Conservation (phyloP, 2,888 invertebrate genomes). For the Bhutanitis thaidina region DNA sequence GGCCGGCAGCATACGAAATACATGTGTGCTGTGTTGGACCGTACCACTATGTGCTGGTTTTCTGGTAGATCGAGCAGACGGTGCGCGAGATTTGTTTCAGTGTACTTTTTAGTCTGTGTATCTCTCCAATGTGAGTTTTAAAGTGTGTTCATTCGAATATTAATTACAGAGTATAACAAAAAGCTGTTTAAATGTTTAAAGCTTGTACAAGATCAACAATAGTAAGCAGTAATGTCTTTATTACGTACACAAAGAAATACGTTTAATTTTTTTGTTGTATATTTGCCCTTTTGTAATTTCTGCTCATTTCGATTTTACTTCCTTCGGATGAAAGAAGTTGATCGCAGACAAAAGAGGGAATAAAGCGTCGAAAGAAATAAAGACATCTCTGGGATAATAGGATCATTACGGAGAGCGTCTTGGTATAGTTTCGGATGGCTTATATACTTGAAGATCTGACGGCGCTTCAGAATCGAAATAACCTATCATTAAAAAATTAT, state of each 20-base stretch:
- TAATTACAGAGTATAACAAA: not conserved
- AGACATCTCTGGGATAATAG: slow-evolving; percentile 21
- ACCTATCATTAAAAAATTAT: not conserved
- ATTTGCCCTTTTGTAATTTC: slow-evolving; percentile 23
- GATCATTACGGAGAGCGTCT: slow-evolving; percentile 18
- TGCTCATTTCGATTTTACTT: slow-evolving; percentile 25
- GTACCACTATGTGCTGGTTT: no score
- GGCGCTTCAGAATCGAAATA: not conserved
- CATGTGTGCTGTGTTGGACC: no score
- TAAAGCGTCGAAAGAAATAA: slow-evolving; percentile 24
- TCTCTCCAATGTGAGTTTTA: no score
- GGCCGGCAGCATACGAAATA: no score
- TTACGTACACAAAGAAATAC: slow-evolving; percentile 24
- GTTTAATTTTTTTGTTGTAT: slow-evolving; percentile 20
- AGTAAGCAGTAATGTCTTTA: slow-evolving; percentile 16
- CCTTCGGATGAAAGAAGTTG: slow-evolving; percentile 17
- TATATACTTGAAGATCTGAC: not conserved
- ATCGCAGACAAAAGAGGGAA: slow-evolving; percentile 24
- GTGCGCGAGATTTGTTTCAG: no score
- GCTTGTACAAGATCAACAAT: not conserved
- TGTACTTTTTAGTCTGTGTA: no score
- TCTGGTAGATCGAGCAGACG: no score
- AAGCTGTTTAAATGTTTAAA: not conserved
- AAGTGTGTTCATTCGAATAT: not conserved
- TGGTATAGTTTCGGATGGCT: slow-evolving; percentile 1